Base-by-base conservation (phyloP, 2,888 invertebrate genomes). In the Drosophila pullipes region DNA sequence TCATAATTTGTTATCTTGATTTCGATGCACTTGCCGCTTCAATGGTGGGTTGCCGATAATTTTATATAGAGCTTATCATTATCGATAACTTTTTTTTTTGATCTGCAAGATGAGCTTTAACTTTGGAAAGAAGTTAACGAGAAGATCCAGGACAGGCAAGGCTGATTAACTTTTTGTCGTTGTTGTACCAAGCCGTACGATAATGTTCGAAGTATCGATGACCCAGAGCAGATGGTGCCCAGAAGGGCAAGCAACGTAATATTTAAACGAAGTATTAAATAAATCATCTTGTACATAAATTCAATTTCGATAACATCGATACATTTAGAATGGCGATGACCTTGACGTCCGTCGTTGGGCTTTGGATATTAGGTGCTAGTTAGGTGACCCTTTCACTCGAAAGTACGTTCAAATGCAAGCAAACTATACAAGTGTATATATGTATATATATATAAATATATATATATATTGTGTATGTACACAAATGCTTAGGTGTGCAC, bases 321-420 rank as follows among this genome's bases (percentile, higher is more conserved):
- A 79, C 65, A 69, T 55, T 66, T 79, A 60, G 69, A 65, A 52
- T 59, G 18, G 7, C 62, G 60, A 18, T 78, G 80, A 80, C 78
- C 76, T 76, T 78, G 80, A 78, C 49, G 69, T 55, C 50, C 61
- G 33, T 59, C 44, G 60, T 44, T 63, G 59, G 22, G 41, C 49
- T 67, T 30, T 61, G 75, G 71, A 62, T 71, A 22, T 47, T 47
- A 22, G 6, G 13, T 44, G 22, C 69, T 37, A 47, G 41, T 64
- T 41, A 25, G 67, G 39, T 58, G 67, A 44, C 25, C 54, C 25
- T 22, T 18, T 35, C 35, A 37, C 3, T 54, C 18, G 11, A 25
- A 25, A 22, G 35, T 35, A 25, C 44, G 44, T 11, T 35, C 25
- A 55, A 25, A 35, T 39, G 25, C 16, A 7, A 53, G 13, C 22